Evolutionary conservation across 2,888 invertebrate genomes (phyloP).

Genomic region (Seladonia tumulorum): DNA sequence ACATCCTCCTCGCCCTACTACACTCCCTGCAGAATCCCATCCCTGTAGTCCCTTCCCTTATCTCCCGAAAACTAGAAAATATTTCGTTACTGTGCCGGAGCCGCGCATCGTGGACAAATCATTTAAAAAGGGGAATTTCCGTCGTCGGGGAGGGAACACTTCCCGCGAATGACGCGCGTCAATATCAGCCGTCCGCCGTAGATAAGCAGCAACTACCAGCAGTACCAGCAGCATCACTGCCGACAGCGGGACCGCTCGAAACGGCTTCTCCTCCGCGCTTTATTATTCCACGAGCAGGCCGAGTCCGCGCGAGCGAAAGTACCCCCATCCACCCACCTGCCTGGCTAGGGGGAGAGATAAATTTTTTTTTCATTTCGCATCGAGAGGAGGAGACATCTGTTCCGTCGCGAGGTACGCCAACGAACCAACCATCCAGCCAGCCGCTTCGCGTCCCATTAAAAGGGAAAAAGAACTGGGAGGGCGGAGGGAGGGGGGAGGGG

Average conservation of each 20-base stretch:
- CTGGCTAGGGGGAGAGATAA: not conserved
- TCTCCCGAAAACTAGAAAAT: not conserved
- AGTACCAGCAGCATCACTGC: not conserved
- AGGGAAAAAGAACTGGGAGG: not conserved
- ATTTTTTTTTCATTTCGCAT: slow-evolving; percentile 52
- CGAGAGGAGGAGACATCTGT: slow-evolving; percentile 25
- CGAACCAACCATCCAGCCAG: not conserved
- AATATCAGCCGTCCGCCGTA: slow-evolving; percentile 45
- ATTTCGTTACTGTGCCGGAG: not conserved
- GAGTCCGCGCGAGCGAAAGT: slow-evolving; percentile 15
- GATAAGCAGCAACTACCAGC: slow-evolving; percentile 50
- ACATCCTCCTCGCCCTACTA: not conserved
- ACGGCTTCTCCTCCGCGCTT: slow-evolving; percentile 48
- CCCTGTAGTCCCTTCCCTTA: not conserved
- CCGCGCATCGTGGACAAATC: not conserved
- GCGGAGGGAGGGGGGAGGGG: too few relatives aligned
- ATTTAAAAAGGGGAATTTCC: not conserved
- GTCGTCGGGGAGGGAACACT: slow-evolving; percentile 21
- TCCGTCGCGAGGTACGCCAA: not conserved
- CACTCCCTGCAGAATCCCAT: not conserved
- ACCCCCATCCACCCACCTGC: not conserved
- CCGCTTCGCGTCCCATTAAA: not conserved
- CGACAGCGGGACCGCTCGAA: slow-evolving; percentile 40
- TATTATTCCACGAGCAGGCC: slow-evolving; percentile 47
- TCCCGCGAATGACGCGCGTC: slow-evolving; percentile 51